Evolutionary conservation across 92 coral and sea anemone genomes (phyloP).

Genomic region (Anthopleura xanthogrammica): DNA sequence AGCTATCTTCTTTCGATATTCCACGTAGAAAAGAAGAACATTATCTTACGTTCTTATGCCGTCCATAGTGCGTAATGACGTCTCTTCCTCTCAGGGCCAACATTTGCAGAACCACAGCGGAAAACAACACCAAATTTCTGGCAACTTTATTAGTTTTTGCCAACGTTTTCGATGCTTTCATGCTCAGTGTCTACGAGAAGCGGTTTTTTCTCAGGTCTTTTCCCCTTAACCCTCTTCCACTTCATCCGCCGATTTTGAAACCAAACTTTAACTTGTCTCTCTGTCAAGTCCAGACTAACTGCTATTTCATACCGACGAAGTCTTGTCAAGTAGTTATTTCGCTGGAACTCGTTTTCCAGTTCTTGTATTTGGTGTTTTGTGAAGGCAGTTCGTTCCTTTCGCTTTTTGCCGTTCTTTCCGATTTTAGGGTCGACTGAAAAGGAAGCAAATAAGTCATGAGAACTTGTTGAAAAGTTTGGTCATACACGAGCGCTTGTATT

Average conservation of each 20-base stretch:
- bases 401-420: constrained; percentile 82
- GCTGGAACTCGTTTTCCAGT: constrained; percentile 96
- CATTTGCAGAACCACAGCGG: background rate
- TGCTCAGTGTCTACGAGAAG: background rate
- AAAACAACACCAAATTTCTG: background rate
- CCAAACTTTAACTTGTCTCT: constrained; percentile 99
- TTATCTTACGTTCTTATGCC: no score
- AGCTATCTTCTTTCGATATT: no score
- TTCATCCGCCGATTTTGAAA: constrained; percentile 98
- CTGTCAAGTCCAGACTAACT: constrained; percentile 94
- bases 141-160: constrained; percentile 3
- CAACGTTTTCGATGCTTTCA: constrained; percentile 1
- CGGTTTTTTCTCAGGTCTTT: constrained; percentile 73
- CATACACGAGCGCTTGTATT: no score
- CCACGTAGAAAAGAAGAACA: no score
- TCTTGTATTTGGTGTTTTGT: constrained; percentile 99
- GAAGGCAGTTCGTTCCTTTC: constrained; percentile 97
- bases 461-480: background rate
- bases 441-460: background rate
- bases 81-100: background rate
- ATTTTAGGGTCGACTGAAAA: constrained; percentile 50
- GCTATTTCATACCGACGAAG: constrained; percentile 98
- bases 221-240: constrained; percentile 98
- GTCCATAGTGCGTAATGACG: no score
- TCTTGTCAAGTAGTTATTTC: constrained; percentile 95